These are phyloP conservation scores for Kradibia gibbosae DNA, from an alignment of 1,140 invertebrate species.

Conservation along the genomic window DNA sequence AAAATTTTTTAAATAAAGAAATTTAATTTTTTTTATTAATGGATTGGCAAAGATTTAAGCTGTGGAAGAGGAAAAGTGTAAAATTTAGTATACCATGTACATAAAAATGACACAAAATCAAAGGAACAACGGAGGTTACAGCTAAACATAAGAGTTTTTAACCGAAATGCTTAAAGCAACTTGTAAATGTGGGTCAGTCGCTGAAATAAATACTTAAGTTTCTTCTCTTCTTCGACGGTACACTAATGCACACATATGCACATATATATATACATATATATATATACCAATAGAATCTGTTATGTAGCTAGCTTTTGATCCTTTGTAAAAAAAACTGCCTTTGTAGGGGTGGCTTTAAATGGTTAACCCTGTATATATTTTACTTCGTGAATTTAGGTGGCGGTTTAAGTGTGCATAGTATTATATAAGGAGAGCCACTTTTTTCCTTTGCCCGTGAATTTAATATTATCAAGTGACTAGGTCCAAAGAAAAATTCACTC, in stretches of 20 bases:
- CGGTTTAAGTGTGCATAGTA: background rate
- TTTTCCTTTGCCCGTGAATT: background rate
- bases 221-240: background rate
- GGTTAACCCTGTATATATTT: background rate
- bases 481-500: background rate
- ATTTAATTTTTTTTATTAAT: no score
- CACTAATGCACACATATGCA: background rate
- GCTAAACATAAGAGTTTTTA: background rate
- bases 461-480: slow-evolving; percentile 20
- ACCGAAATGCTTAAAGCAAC: background rate
- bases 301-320: slow-evolving; percentile 29
- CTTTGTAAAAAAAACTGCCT: slow-evolving; percentile 32
- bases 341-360: background rate
- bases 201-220: slow-evolving; percentile 43
- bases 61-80: slow-evolving; percentile 19
- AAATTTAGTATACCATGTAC: background rate
- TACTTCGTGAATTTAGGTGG: background rate
- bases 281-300: background rate
- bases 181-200: background rate
- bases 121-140: background rate
- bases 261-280: no score
- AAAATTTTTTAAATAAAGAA: no score
- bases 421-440: background rate
- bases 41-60: no score
- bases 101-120: slow-evolving; percentile 12